Evolutionary conservation across 2,113 vertebrate species (phyloP), one percentile per base, ranked within the genome.

Genomic region (Anhinga anhinga): DNA sequence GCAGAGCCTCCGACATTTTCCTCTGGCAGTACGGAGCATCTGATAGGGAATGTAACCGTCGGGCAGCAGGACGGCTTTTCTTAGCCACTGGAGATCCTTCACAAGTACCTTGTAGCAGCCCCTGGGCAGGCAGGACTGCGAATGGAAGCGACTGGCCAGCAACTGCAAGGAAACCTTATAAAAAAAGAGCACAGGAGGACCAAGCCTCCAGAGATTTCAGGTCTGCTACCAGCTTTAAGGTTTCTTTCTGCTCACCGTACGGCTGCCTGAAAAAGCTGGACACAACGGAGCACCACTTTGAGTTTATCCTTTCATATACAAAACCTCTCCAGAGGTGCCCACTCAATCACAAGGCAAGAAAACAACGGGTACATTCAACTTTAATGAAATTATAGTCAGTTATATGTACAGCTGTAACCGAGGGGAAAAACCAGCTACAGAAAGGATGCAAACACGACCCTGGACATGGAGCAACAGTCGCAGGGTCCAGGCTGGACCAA

Each of bases 361-460:
- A 94, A 85, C 77, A 95, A 93, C 76, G 79, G 86, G 80, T 89
- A 84, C 86, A 62, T 88, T 93, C 65, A 92, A 34, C 66, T 97
- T 96, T 96, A 96, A 97, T 96, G 82, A 91, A 88, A 92, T 91
- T 92, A 95, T 93, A 4, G 5, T 55, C 59, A 84, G 72, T 86
- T 94, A 59, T 84, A 73, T 79, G 56, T 93, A 95, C 86, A 95
- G 67, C 38, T 82, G 21, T 62, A 86, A 90, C 55, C 29, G 36
- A 83, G 52, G 52, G 72, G 74, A 9, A 85, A 77, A 95, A 78
- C 0, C 78, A 90, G 74, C 63, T 55, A 74, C 50, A 66, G 79
- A 78, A 90, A 80, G 66, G 88, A 88, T 88, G 95, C 88, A 83
- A 94, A 94, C 67, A 63, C 85, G 94, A 61, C 26, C 58, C 63